Conservation (phyloP, 2,797 vertebrate genomes). For the Enoplosus armatus region DNA sequence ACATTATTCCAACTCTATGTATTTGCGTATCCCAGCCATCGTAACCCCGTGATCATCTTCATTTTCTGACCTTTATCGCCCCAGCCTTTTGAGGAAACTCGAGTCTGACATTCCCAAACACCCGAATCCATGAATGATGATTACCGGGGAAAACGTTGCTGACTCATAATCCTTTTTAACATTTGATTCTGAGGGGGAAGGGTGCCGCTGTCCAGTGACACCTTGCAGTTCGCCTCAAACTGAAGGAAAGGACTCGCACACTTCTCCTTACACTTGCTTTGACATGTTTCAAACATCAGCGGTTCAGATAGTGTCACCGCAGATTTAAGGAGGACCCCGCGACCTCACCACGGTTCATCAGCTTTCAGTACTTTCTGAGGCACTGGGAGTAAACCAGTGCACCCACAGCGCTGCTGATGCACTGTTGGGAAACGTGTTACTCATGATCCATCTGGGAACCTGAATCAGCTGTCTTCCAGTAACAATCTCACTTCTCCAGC, state of each 20-base stretch:
- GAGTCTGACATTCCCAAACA: conserved; percentile 37
- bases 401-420: neutral
- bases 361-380: neutral
- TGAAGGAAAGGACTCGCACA: neutral
- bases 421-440: neutral
- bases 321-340: neutral
- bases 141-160: conserved; percentile 12
- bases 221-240: neutral
- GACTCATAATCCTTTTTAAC: conserved; percentile 23
- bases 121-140: conserved; percentile 35
- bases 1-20: neutral
- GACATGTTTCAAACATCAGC: conserved; percentile 3
- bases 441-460: conserved; percentile 18
- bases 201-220: neutral
- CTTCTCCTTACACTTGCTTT: neutral
- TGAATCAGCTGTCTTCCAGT: neutral
- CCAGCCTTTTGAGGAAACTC: conserved; percentile 17
- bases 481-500: neutral
- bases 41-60: neutral
- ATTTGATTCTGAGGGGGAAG: neutral
- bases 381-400: neutral
- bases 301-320: neutral
- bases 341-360: neutral
- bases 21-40: neutral
- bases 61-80: conserved; percentile 15